These are phyloP conservation scores for Tragulus kanchil DNA, from an alignment of 2,113 vertebrate species.

Conservation along the genomic window DNA sequence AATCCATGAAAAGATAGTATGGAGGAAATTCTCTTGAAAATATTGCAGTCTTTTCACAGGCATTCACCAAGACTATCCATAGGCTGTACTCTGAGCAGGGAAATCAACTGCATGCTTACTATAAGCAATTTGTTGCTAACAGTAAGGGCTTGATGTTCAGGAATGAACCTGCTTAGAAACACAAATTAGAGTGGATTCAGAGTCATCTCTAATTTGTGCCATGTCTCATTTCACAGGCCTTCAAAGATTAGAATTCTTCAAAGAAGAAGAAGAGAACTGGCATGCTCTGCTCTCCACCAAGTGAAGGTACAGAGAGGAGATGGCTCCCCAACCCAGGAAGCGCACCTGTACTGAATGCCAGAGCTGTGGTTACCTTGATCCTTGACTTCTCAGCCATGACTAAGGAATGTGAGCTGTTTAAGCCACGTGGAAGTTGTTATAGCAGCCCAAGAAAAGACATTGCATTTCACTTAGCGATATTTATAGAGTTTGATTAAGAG, in stretches of 20 bases:
- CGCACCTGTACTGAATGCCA: accelerated
- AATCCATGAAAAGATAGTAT: background rate
- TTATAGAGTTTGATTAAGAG: background rate
- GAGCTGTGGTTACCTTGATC: background rate
- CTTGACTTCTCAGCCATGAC: background rate
- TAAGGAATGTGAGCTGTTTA: background rate
- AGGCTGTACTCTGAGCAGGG: background rate
- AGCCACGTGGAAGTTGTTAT: background rate
- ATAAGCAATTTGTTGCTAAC: background rate
- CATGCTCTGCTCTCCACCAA: background rate
- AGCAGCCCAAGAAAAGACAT: background rate
- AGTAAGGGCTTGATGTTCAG: background rate
- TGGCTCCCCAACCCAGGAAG: background rate
- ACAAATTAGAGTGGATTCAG: background rate
- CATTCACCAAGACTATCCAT: background rate
- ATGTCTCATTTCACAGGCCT: no score
- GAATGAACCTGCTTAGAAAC: background rate
- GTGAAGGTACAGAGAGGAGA: background rate
- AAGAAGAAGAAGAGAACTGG: background rate
- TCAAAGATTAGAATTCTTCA: no score
- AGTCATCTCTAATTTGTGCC: background rate
- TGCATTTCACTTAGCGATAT: background rate
- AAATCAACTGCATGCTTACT: background rate
- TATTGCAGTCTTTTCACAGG: background rate
- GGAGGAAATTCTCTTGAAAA: background rate